Conservation (phyloP, 1,140 invertebrate genomes). For the Andrena cerasifolii region DNA sequence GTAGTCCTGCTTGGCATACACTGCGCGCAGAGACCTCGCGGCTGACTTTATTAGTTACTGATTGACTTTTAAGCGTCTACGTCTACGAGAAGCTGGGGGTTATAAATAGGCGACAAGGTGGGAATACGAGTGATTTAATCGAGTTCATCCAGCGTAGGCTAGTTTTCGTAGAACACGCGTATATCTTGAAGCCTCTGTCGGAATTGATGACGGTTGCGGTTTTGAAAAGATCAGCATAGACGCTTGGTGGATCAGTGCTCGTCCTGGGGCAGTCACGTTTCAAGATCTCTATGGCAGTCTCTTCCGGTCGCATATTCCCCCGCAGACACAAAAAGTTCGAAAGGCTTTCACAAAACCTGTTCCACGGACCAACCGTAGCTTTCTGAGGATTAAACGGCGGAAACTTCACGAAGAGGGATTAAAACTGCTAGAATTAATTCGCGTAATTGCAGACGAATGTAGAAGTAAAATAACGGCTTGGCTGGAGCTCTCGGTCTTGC, state of each 20-base stretch:
- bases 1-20: no score
- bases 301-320: slow-evolving; percentile 55
- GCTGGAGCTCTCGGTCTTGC: slow-evolving; percentile 8
- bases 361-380: slow-evolving; percentile 36
- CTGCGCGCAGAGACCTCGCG: no score
- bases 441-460: slow-evolving; percentile 72
- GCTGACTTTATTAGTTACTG: no score
- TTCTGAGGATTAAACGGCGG: slow-evolving; percentile 63
- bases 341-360: slow-evolving; percentile 56
- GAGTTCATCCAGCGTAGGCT: no score
- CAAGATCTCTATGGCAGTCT: slow-evolving; percentile 34
- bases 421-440: slow-evolving; percentile 76
- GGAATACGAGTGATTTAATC: not conserved
- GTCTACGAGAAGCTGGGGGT: no score
- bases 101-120: not conserved
- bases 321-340: slow-evolving; percentile 64
- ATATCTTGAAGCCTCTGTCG: not conserved
- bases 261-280: slow-evolving; percentile 51
- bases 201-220: not conserved
- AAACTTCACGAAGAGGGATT: slow-evolving; percentile 69
- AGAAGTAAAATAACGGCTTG: slow-evolving; percentile 46
- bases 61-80: no score
- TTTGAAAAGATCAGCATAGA: slow-evolving; percentile 34
- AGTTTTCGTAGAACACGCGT: no score
- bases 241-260: no score